Evolutionary conservation across 2,888 invertebrate species (phyloP), one percentile per base, ranked within the genome.

Genomic region (Xestia xanthographa): DNA sequence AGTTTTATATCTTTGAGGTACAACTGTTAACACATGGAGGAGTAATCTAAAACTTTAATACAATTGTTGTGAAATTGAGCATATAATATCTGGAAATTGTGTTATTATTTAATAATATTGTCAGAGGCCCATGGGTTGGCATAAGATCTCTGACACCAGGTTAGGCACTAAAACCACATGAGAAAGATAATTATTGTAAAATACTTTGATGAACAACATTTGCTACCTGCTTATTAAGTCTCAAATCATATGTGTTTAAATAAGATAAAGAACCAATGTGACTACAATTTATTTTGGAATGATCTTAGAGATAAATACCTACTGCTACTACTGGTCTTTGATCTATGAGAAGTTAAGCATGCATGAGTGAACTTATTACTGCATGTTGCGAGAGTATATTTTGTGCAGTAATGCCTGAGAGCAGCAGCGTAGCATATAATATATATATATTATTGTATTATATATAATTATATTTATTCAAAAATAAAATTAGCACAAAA

Each of bases 1-100:
- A 67, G 43, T 75, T 71, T 66, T 12, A 38, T 75, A 70, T 56
- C 50, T 66, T 34, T 14, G 6, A 63, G 43, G 26, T 67, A 43
- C 9, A 41, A 48, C 22, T 70, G 29, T 77, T 45, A 38, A 67
- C 34, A 50, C 34, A 76, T 45, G 60, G 9, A 53, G 12, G 22
- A 20, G 0, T 34, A 65, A 71, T 71, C 17, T 48, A 50, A 43
- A n/a, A 68, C 14, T 78, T 26, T 48, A n/a, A 29, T 4, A 48
- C 22, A 77, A 38, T 29, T 41, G n/a, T 77, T 70, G 48, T 43
- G 6, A 34, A 56, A 65, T 48, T 50, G 17, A 12, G 5, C 2
- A 26, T 43, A 26, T 22, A 17, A 50, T 38, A 34, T n/a, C 20
- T 45, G 22, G 26, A 50, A 62, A 48, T 22, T 38, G 20, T n/a